Evolutionary conservation across 2,797 vertebrate genomes (phyloP).

Genomic region (Microctenopoma lineatum): DNA sequence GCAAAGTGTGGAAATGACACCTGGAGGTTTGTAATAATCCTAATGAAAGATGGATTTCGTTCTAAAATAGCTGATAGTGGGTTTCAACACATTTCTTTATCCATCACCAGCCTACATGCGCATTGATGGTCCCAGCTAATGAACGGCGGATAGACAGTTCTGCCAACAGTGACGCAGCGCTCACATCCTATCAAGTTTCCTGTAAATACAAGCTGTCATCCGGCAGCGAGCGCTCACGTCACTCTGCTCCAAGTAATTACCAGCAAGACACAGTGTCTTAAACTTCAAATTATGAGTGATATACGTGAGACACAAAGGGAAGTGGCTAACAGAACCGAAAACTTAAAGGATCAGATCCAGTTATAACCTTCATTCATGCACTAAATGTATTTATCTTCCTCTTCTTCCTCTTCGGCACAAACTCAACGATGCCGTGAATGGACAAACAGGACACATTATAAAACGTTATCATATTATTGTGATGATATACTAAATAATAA

Average conservation of each 20-base stretch:
- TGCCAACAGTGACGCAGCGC: slow-evolving; percentile 43
- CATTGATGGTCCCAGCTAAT: slow-evolving; percentile 46
- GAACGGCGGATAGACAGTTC: slow-evolving; percentile 35
- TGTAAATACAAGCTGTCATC: slow-evolving; percentile 63
- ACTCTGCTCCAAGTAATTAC: slow-evolving; percentile 51
- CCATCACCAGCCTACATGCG: slow-evolving; percentile 28
- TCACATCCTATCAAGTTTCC: slow-evolving; percentile 56
- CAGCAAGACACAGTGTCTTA: slow-evolving; percentile 30
- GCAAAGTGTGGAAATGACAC: slow-evolving; percentile 15
- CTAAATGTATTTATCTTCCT: no score
- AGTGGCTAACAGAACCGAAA: slow-evolving; percentile 8
- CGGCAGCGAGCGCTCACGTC: slow-evolving; percentile 36
- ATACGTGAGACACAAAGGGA: slow-evolving; percentile 2
- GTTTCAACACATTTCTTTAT: slow-evolving; percentile 31
- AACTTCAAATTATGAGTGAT: slow-evolving; percentile 33
- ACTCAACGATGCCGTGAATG: no score
- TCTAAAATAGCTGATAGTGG: slow-evolving; percentile 32
- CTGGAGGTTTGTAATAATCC: background rate
- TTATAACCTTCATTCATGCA: background rate
- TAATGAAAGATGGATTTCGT: slow-evolving; percentile 29
- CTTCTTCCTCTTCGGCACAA: no score
- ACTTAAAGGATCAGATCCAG: background rate
- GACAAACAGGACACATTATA: no score
- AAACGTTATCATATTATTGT: no score
- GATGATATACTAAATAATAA: no score